These are phyloP conservation scores for Ctenomys sociabilis DNA, from an alignment of 2,113 vertebrate species.

Conservation along the genomic window DNA sequence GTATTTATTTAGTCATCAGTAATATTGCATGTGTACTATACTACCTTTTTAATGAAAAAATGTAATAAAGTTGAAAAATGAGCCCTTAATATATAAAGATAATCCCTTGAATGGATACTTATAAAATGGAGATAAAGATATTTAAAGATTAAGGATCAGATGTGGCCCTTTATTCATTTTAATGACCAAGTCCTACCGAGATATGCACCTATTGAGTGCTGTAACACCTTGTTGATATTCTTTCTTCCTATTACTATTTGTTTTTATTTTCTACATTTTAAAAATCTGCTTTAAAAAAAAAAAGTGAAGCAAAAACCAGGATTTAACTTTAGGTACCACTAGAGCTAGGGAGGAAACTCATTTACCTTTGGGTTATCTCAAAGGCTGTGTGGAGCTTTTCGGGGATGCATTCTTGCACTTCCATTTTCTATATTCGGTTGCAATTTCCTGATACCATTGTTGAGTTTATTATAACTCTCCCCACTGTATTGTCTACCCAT, in stretches of 20 bases:
- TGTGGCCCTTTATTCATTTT: conserved; percentile 51
- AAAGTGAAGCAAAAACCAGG: background rate
- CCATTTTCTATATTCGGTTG: conserved; percentile 14
- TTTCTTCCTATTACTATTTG: conserved; percentile 53
- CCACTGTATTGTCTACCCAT: conserved; percentile 10
- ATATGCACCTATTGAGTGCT: background rate
- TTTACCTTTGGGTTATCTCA: background rate
- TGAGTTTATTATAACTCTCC: conserved; percentile 1
- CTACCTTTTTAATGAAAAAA: conserved; percentile 47
- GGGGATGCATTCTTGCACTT: background rate
- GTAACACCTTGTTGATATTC: background rate
- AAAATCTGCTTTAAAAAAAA: conserved; percentile 16
- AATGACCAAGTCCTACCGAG: background rate
- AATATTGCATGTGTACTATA: background rate
- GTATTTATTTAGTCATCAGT: conserved; percentile 26
- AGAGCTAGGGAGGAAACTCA: background rate
- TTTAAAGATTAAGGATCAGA: background rate
- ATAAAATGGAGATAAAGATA: conserved; percentile 14
- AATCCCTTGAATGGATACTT: conserved; percentile 23
- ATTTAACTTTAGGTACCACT: background rate
- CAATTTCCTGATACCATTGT: conserved; percentile 41
- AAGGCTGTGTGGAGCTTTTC: conserved; percentile 14
- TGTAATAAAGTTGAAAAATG: conserved; percentile 50
- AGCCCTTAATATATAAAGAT: conserved; percentile 44
- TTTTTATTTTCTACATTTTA: conserved; percentile 10